These are phyloP conservation scores for Athalia circularis DNA, from an alignment of 2,888 invertebrate species.

Conservation along the genomic window DNA sequence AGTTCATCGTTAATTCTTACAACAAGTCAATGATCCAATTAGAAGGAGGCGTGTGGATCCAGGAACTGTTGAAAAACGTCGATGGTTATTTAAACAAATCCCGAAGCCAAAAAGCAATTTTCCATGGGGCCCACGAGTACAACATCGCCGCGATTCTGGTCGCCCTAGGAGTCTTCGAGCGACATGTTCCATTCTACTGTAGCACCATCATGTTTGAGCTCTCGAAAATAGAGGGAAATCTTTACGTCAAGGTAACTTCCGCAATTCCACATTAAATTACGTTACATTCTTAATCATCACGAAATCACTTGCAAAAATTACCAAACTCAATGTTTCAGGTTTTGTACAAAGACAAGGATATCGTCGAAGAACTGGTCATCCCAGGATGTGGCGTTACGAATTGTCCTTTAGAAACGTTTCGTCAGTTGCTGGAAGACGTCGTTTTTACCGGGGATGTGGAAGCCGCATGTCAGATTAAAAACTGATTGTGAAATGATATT, in stretches of 20 bases:
- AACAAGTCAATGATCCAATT: constrained; percentile 75
- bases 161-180: constrained; percentile 76
- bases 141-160: constrained; percentile 79
- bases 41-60: constrained; percentile 72
- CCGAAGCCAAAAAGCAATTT: constrained; percentile 49
- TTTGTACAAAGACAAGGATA: constrained; percentile 55
- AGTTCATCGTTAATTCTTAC: constrained; percentile 77
- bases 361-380: constrained; percentile 51
- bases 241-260: constrained; percentile 74
- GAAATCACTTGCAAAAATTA: too few relatives aligned
- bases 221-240: constrained; percentile 69
- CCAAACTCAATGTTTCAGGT: constrained; percentile 48
- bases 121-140: constrained; percentile 81
- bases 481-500: too few relatives aligned
- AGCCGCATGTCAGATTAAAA: background rate
- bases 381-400: constrained; percentile 54
- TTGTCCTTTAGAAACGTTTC: constrained; percentile 60
- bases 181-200: constrained; percentile 78
- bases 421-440: background rate
- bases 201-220: constrained; percentile 77
- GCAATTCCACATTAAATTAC: too few relatives aligned
- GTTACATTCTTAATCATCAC: too few relatives aligned
- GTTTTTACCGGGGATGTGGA: too few relatives aligned
- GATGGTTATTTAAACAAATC: constrained; percentile 7
- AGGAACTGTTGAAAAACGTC: constrained; percentile 71